A percentile compares a stretch with the other conserved stretches of the same genome.
Conservation (phyloP, 1,140 invertebrate genomes). For the Meloidogyne hapla region DNA sequence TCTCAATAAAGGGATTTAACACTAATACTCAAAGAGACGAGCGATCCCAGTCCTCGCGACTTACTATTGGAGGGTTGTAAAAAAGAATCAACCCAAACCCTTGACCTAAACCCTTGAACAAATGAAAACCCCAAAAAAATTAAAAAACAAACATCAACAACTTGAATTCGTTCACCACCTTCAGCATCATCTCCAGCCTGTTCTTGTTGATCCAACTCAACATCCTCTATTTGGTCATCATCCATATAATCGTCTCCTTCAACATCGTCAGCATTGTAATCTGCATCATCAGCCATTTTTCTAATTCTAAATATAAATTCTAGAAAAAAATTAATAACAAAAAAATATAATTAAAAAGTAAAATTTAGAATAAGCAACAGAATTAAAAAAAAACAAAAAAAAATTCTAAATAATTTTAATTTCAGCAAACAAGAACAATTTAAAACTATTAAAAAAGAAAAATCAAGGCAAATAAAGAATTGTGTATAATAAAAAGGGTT, state of each 20-base stretch:
- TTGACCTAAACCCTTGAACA: too few species aligned
- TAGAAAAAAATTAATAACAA: not conserved
- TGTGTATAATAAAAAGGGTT: too few species aligned
- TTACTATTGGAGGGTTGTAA: too few species aligned
- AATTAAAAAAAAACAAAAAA: not conserved
- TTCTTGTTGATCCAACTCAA: slow-evolving; percentile 33
- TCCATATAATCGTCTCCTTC: slow-evolving; percentile 54
- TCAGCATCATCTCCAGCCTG: slow-evolving; percentile 33
- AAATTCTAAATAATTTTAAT: not conserved
- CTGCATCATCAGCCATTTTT: slow-evolving; percentile 48
- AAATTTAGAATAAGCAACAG: not conserved
- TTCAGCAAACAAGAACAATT: too few species aligned
- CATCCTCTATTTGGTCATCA: slow-evolving; percentile 55
- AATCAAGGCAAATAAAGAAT: too few species aligned
- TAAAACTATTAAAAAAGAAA: too few species aligned
- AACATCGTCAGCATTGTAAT: slow-evolving; percentile 48
- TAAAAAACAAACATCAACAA: slow-evolving; percentile 46
- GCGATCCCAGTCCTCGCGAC: too few species aligned
- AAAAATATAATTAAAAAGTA: not conserved
- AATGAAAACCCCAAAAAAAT: not conserved
- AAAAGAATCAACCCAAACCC: too few species aligned
- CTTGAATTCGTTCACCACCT: slow-evolving; percentile 46
- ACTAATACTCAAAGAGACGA: too few species aligned
- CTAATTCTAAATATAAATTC: not conserved
- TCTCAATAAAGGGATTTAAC: too few species aligned